Evolutionary conservation across 2,113 vertebrate genomes (phyloP).

Genomic region (Otolemur garnettii): DNA sequence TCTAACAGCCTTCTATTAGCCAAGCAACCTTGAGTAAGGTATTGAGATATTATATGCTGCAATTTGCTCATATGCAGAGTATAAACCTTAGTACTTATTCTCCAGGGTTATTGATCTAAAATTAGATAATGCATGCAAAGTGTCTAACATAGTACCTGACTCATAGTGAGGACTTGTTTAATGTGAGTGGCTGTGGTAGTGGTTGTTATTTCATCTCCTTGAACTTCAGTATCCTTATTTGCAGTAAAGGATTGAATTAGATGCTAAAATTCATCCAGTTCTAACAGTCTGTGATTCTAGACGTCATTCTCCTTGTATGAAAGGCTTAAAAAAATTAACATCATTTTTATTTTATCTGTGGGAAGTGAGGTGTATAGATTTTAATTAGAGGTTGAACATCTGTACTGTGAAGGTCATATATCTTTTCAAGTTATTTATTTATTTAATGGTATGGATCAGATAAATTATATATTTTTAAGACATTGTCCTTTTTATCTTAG

Average conservation of each 20-base stretch:
- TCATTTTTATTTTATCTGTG: background rate
- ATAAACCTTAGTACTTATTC: background rate
- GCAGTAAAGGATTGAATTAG: background rate
- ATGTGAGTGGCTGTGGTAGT: background rate
- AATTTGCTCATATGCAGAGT: background rate
- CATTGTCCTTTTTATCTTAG: slow-evolving; percentile 7
- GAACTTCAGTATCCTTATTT: background rate
- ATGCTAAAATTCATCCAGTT: background rate
- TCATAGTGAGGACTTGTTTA: background rate
- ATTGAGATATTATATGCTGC: background rate
- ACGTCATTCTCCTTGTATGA: background rate
- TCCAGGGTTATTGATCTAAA: background rate
- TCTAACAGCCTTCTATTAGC: background rate
- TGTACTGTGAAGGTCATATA: background rate
- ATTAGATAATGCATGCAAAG: background rate
- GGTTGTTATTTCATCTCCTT: background rate
- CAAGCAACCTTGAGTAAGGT: background rate
- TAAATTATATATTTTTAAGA: background rate
- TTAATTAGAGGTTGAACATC: background rate
- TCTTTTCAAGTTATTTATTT: background rate
- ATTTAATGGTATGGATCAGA: background rate
- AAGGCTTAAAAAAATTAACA: slow-evolving; percentile 1
- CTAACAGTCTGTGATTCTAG: background rate
- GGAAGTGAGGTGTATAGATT: background rate
- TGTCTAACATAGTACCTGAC: background rate